Conservation (phyloP, 2,888 invertebrate genomes). For the Phengaris arion region DNA sequence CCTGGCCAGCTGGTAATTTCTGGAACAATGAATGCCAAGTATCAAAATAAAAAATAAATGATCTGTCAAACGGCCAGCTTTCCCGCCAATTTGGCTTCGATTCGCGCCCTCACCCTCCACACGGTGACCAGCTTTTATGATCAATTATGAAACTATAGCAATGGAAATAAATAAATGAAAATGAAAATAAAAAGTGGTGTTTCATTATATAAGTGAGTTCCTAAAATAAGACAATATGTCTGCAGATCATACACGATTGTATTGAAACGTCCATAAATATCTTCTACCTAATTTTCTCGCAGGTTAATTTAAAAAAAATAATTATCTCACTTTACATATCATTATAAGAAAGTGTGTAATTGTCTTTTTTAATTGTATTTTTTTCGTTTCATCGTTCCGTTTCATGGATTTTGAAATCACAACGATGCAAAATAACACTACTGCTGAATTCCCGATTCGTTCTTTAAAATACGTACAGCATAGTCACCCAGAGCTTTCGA, state of each 20-base stretch:
- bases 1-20: conserved; percentile 70
- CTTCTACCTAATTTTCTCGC: background rate
- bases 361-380: too few relatives aligned
- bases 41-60: conserved; percentile 72
- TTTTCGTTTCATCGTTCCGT: too few relatives aligned
- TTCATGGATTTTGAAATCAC: too few relatives aligned
- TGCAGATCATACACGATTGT: too few relatives aligned
- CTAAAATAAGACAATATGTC: too few relatives aligned
- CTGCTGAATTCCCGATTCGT: conserved; percentile 20
- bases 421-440: background rate
- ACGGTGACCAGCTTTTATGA: conserved; percentile 51
- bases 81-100: conserved; percentile 71
- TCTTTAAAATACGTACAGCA: conserved; percentile 21
- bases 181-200: too few relatives aligned
- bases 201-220: too few relatives aligned
- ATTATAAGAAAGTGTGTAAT: too few relatives aligned
- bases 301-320: too few relatives aligned
- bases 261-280: too few relatives aligned
- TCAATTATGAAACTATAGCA: background rate
- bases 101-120: conserved; percentile 57
- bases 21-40: conserved; percentile 63
- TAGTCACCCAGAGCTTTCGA: conserved; percentile 56
- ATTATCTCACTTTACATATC: too few relatives aligned
- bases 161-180: too few relatives aligned
- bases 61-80: conserved; percentile 70